phyloP scores from a whole-genome alignment of 2,113 vertebrate species.

The Pristiophorus japonicus region DNA sequence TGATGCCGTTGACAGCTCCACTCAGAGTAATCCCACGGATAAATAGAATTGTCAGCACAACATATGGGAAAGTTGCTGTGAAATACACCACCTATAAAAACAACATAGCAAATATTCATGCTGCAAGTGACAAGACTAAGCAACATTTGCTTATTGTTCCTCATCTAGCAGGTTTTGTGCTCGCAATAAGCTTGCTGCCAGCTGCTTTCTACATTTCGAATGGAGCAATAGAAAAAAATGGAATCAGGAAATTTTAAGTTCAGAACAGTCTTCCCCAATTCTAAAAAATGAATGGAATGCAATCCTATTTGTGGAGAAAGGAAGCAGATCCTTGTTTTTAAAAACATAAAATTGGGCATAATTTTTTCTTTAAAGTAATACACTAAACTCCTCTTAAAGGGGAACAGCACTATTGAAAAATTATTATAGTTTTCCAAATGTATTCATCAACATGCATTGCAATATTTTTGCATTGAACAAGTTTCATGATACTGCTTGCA shows the following conservation, averaged over 20 bases:
- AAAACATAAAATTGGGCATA: not conserved
- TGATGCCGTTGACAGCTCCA: constrained; percentile 82
- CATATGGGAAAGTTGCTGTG: constrained; percentile 91
- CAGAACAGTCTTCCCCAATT: not conserved
- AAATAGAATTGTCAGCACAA: constrained; percentile 95
- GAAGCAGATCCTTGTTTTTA: not conserved
- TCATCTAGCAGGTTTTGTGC: not conserved
- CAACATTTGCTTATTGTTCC: not conserved
- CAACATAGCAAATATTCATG: not conserved
- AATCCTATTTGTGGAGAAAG: not conserved
- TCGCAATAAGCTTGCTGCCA: not conserved
- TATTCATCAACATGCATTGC: not conserved
- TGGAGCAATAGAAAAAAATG: not conserved
- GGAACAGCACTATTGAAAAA: not conserved
- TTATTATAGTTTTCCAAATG: not conserved
- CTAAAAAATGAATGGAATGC: not conserved
- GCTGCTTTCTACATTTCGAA: not conserved
- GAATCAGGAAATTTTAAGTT: not conserved
- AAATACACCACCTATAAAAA: constrained; percentile 86
- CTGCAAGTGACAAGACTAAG: not conserved
- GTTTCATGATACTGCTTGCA: not conserved
- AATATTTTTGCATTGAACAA: not conserved
- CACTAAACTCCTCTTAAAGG: not conserved
- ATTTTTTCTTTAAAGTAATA: not conserved
- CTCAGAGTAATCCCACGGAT: constrained; percentile 90